Percentiles rank a stretch among this genome's conserved stretches.
Evolutionary conservation across 1,140 invertebrate species (phyloP).

Genomic region (Drosophila punjabiensis): DNA sequence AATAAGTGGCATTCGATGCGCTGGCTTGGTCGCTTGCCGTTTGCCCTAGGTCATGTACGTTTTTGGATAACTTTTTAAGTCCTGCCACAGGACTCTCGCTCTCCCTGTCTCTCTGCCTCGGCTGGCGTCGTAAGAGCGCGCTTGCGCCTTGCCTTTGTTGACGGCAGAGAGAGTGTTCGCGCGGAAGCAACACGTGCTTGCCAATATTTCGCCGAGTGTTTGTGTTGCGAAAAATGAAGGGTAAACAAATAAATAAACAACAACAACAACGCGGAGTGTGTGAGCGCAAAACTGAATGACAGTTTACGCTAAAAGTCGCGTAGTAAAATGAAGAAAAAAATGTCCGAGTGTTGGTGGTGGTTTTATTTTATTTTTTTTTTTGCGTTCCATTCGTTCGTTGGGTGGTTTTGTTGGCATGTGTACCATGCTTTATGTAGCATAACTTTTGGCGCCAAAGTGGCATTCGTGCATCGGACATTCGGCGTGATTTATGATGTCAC

Average conservation of each 20-base stretch:
- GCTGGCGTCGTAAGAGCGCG: constrained; percentile 59
- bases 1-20: constrained; percentile 55
- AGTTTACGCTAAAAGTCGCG: constrained; percentile 72
- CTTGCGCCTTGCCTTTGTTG: constrained; percentile 57
- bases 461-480: constrained; percentile 53
- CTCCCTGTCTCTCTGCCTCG: constrained; percentile 18
- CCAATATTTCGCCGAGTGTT: constrained; percentile 26
- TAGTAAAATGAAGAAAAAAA: constrained; percentile 43
- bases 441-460: constrained; percentile 73
- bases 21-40: constrained; percentile 41
- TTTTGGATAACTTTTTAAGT: constrained; percentile 51
- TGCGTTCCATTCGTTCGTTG: constrained; percentile 1
- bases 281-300: constrained; percentile 64
- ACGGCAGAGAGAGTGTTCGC: constrained; percentile 48
- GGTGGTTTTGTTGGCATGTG: constrained; percentile 31
- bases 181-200: constrained; percentile 70
- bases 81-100: constrained; percentile 20
- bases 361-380: constrained; percentile 6
- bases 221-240: constrained; percentile 45
- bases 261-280: constrained; percentile 18
- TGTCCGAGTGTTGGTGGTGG: constrained; percentile 7
- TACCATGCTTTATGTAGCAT: constrained; percentile 65
- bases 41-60: constrained; percentile 75
- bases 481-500: constrained; percentile 61
- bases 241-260: constrained; percentile 73